Evolutionary conservation across 2,113 vertebrate species (phyloP).

Genomic region (Onychostoma macrolepis): DNA sequence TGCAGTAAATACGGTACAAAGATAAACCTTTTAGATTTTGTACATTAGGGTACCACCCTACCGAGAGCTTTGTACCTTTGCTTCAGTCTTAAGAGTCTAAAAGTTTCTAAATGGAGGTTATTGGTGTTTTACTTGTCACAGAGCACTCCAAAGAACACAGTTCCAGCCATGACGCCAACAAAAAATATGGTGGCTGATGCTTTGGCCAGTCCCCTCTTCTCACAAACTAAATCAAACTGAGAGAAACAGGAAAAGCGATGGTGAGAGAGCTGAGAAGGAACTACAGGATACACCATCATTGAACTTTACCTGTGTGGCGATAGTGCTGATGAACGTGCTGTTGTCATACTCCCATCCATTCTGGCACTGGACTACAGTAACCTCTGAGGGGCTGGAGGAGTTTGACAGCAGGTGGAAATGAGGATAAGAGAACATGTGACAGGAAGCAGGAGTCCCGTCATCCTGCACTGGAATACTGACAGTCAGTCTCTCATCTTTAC

Average conservation of each 20-base stretch:
- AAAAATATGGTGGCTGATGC: constrained; percentile 85
- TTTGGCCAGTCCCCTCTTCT: constrained; percentile 82
- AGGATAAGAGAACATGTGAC: constrained; percentile 79
- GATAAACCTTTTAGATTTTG: too few relatives aligned
- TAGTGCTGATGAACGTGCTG: constrained; percentile 84
- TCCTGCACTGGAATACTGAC: constrained; percentile 74
- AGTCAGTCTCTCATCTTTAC: constrained; percentile 71
- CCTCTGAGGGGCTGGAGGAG: constrained; percentile 65
- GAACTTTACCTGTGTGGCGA: constrained; percentile 82
- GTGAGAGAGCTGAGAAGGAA: neutral
- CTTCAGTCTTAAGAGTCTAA: neutral
- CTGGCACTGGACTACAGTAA: constrained; percentile 72
- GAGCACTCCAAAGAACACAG: constrained; percentile 82
- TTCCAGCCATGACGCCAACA: constrained; percentile 82
- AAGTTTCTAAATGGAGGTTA: neutral
- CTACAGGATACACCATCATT: neutral
- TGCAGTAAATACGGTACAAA: too few relatives aligned
- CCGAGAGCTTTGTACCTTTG: neutral
- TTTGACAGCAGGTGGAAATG: constrained; percentile 76
- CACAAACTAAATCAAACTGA: constrained; percentile 92
- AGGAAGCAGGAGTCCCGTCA: constrained; percentile 80
- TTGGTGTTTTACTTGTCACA: constrained; percentile 81
- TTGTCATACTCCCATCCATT: constrained; percentile 87
- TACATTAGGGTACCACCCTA: too few relatives aligned
- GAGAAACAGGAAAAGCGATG: constrained; percentile 25